Conservation (phyloP, 2,888 invertebrate species). For the Pterobdella sp. region DNA sequence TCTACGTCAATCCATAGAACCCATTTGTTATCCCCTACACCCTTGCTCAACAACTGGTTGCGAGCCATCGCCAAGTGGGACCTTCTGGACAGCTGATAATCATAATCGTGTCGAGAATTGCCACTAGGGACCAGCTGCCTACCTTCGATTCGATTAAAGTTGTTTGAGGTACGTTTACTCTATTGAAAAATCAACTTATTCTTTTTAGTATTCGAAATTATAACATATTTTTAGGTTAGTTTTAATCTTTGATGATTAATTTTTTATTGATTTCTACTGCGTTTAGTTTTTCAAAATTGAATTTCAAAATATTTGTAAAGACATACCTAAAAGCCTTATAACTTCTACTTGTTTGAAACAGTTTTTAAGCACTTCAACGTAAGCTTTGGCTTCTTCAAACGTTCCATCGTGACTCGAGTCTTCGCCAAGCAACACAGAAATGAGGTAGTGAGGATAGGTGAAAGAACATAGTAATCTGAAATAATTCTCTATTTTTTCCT, state of each 20-base stretch:
- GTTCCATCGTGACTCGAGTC: slow-evolving; percentile 45
- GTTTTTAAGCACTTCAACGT: slow-evolving; percentile 37
- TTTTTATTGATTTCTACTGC: too few relatives aligned
- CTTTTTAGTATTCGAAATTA: too few relatives aligned
- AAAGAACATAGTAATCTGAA: slow-evolving; percentile 40
- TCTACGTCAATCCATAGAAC: slow-evolving; percentile 48
- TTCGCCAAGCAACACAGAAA: slow-evolving; percentile 45
- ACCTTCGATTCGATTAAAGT: neutral
- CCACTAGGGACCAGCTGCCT: slow-evolving; percentile 4
- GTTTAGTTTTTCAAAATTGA: too few relatives aligned
- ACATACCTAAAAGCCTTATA: slow-evolving; percentile 35
- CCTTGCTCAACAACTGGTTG: slow-evolving; percentile 41
- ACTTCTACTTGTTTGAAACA: slow-evolving; percentile 40
- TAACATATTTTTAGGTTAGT: neutral
- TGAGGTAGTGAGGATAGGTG: slow-evolving; percentile 43
- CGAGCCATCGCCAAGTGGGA: slow-evolving; percentile 44
- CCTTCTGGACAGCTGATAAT: slow-evolving; percentile 41
- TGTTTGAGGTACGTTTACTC: too few relatives aligned
- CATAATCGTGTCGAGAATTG: slow-evolving; percentile 36
- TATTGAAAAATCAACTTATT: too few relatives aligned
- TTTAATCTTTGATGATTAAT: neutral
- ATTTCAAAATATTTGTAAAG: neutral
- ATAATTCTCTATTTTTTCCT: slow-evolving; percentile 39
- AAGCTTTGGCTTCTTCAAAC: slow-evolving; percentile 37
- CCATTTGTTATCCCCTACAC: slow-evolving; percentile 40